Percentiles rank a stretch among this genome's conserved stretches.
Conservation (phyloP, 2,113 vertebrate genomes). For the Hypanus sabinus region DNA sequence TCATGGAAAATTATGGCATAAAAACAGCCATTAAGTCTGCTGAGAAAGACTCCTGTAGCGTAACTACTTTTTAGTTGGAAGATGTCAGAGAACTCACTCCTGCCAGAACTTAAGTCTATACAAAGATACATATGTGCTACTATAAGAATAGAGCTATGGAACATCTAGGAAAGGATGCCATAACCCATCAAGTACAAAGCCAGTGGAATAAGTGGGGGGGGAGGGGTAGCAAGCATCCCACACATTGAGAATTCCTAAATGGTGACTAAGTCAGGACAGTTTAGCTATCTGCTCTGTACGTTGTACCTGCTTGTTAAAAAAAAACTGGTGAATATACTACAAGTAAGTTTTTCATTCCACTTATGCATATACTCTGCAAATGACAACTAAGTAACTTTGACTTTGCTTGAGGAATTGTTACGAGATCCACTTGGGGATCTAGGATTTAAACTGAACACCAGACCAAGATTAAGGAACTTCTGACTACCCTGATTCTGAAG, state of each 20-base stretch:
- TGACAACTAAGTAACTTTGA: no score
- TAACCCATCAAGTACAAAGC: background rate
- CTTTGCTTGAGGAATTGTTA: no score
- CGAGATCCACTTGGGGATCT: background rate
- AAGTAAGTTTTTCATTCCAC: no score
- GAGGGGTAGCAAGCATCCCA: background rate
- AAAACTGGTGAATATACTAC: no score
- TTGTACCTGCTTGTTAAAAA: no score
- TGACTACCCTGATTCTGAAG: background rate
- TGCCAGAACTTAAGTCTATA: background rate
- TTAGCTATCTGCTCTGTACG: no score
- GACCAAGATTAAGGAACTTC: background rate
- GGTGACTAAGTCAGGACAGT: background rate
- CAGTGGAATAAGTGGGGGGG: background rate
- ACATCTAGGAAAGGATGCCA: background rate
- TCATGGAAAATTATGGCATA: no score
- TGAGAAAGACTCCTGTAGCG: no score
- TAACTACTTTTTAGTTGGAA: background rate
- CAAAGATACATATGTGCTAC: background rate
- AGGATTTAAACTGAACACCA: background rate
- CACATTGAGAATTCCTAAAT: background rate
- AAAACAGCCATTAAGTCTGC: no score
- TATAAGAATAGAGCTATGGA: background rate
- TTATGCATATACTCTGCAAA: no score
- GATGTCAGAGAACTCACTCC: background rate